These are phyloP conservation scores for Autographa pulchrina DNA, from an alignment of 2,888 invertebrate genomes.

Conservation along the genomic window DNA sequence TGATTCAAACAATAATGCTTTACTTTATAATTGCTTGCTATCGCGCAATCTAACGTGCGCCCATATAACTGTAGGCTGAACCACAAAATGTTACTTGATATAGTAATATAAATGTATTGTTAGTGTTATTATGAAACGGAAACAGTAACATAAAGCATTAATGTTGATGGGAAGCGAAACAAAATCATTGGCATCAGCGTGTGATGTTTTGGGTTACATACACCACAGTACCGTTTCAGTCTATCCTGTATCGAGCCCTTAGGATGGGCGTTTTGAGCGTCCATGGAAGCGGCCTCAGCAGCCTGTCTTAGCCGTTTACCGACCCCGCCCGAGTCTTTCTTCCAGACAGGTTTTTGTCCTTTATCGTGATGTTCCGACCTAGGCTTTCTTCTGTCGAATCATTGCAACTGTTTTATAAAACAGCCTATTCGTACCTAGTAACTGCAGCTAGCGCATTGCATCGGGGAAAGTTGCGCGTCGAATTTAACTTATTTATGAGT, in stretches of 20 bases:
- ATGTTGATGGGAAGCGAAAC: conserved; percentile 57
- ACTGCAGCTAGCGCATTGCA: conserved; percentile 36
- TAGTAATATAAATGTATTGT: not conserved
- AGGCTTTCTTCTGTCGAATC: conserved; percentile 85
- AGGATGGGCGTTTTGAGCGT: conserved; percentile 63
- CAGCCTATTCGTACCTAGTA: conserved; percentile 44
- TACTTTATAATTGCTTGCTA: conserved; percentile 53
- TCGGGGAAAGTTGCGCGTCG: conserved; percentile 51
- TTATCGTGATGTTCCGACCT: conserved; percentile 74
- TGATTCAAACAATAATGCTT: conserved; percentile 74
- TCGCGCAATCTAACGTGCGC: conserved; percentile 41
- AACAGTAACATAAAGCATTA: conserved; percentile 61
- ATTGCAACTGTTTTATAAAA: conserved; percentile 63
- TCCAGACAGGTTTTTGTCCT: conserved; percentile 72
- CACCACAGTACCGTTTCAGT: conserved; percentile 81
- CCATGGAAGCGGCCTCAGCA: conserved; percentile 79
- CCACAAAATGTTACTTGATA: conserved; percentile 15
- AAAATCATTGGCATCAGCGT: conserved; percentile 42
- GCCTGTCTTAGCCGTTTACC: conserved; percentile 80
- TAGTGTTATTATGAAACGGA: conserved; percentile 14
- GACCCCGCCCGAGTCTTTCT: conserved; percentile 78
- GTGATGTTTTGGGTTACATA: conserved; percentile 46
- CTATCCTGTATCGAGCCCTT: conserved; percentile 79
- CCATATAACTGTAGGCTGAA: conserved; percentile 6
- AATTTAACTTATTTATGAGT: conserved; percentile 39